Conservation (phyloP, 1,140 invertebrate species). For the Eriosoma lanigerum region DNA sequence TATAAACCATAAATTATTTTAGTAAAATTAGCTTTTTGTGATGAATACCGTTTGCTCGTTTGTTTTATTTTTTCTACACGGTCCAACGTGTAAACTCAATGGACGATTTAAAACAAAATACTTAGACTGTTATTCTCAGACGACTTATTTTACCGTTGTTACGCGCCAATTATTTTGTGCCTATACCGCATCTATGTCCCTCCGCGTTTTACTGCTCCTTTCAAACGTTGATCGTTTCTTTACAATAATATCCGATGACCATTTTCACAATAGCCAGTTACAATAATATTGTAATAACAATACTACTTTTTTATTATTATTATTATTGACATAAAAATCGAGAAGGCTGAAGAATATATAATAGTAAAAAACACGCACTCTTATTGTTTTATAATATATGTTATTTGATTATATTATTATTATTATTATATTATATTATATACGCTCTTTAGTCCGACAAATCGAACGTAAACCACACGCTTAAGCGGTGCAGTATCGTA, state of each 20-base stretch:
- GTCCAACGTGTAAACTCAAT: slow-evolving; percentile 43
- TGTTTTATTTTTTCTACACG: slow-evolving; percentile 28
- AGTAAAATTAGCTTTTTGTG: neutral
- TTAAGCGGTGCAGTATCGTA: neutral
- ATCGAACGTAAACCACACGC: neutral
- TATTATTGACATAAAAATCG: slow-evolving; percentile 23
- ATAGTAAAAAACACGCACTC: neutral
- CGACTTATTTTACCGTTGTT: slow-evolving; percentile 48
- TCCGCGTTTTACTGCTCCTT: too few relatives aligned
- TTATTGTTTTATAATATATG: neutral
- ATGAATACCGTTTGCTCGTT: slow-evolving; percentile 5
- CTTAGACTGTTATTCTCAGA: slow-evolving; percentile 35
- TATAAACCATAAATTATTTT: too few relatives aligned
- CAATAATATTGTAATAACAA: neutral
- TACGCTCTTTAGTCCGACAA: neutral
- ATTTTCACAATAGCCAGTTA: neutral
- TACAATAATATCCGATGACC: slow-evolving; percentile 34
- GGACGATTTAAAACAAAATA: slow-evolving; percentile 38
- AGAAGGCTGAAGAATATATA: neutral
- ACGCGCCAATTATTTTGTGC: slow-evolving; percentile 36
- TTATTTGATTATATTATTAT: too few relatives aligned
- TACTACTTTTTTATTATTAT: neutral
- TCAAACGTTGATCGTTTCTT: neutral
- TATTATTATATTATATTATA: neutral
- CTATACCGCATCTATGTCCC: neutral